Conservation (phyloP, 2,797 vertebrate species). For the Phoxinus dragarum region DNA sequence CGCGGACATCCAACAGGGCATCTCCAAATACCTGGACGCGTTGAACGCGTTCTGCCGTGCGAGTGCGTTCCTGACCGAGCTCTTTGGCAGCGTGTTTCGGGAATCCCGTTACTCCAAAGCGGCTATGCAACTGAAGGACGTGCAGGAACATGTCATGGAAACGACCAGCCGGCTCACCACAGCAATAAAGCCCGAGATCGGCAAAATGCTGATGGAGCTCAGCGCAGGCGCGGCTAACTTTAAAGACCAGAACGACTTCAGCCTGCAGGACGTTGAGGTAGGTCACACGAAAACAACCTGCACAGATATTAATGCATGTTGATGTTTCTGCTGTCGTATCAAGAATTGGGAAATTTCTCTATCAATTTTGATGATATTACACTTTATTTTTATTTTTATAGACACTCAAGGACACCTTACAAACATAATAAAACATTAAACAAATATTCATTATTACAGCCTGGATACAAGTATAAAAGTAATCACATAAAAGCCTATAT, state of each 20-base stretch:
- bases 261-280: conserved; percentile 97
- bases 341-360: not conserved
- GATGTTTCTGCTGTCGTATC: not conserved
- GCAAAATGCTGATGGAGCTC: conserved; percentile 99
- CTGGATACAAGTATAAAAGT: no score
- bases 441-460: no score
- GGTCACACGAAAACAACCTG: not conserved
- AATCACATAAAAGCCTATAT: no score
- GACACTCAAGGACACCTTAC: no score
- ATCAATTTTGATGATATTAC: not conserved
- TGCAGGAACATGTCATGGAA: conserved; percentile 99
- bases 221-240: conserved; percentile 95
- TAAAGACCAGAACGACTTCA: conserved; percentile 99
- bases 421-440: no score
- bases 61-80: conserved; percentile 97
- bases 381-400: no score
- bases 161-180: conserved; percentile 96
- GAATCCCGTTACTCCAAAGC: conserved; percentile 99
- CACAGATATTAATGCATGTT: not conserved
- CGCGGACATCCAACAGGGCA: conserved; percentile 99
- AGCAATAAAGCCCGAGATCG: conserved; percentile 99
- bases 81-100: conserved; percentile 98
- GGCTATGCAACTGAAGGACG: conserved; percentile 99
- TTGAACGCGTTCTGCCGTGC: conserved; percentile 98
- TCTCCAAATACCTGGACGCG: conserved; percentile 98